These are phyloP conservation scores for Pseudocheirus occidentalis DNA, from an alignment of 2,797 vertebrate genomes.

Conservation along the genomic window DNA sequence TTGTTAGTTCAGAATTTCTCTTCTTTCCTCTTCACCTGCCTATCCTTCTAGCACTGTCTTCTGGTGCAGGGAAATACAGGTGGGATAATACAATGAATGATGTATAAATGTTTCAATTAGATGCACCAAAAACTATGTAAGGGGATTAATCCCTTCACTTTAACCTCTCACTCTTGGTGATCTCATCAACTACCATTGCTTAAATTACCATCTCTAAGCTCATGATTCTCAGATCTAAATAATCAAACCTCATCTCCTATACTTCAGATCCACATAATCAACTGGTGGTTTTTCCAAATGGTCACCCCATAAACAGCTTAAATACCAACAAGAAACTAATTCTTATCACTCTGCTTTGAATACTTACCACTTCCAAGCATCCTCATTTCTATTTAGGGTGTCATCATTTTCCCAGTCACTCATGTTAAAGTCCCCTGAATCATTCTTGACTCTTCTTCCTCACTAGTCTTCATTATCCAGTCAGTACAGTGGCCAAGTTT, in stretches of 20 bases:
- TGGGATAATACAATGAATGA: not conserved
- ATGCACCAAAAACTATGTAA: not conserved
- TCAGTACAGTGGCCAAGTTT: not conserved
- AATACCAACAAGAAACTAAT: not conserved
- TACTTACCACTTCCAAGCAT: not conserved
- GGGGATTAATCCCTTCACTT: not conserved
- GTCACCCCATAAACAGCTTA: not conserved
- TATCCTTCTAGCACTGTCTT: not conserved
- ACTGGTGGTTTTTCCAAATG: not conserved
- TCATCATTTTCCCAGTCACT: too few relatives aligned
- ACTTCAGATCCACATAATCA: not conserved
- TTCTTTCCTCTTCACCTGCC: not conserved
- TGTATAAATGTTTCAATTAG: not conserved
- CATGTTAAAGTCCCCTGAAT: not conserved
- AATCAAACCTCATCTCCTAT: not conserved
- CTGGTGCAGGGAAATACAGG: not conserved
- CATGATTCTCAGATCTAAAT: not conserved
- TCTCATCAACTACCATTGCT: not conserved
- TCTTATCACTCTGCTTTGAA: not conserved
- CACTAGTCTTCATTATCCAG: not conserved
- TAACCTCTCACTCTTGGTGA: not conserved
- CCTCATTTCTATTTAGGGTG: not conserved
- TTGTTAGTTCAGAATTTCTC: constrained; percentile 32
- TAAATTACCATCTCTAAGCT: not conserved
- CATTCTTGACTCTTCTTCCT: not conserved